Percentiles rank a stretch among this genome's conserved stretches.
These are phyloP conservation scores for Scelioninae gen. 1 DNA, from an alignment of 2,888 invertebrate genomes.

Conservation along the genomic window DNA sequence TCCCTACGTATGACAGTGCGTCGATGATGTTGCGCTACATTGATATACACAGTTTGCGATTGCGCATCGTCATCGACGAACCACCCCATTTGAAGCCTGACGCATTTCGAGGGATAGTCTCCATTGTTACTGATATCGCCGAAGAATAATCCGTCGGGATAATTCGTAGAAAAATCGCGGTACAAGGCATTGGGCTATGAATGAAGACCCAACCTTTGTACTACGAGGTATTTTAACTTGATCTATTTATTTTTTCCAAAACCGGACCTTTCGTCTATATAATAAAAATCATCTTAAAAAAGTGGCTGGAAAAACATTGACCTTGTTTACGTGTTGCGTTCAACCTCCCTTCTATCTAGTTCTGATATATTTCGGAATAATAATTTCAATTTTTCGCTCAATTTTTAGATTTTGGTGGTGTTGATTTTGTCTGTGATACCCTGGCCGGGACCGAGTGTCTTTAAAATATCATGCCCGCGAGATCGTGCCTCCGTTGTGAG, in stretches of 20 bases:
- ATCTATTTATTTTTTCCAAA: neutral
- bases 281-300: neutral
- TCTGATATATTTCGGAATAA: neutral
- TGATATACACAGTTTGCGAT: constrained; percentile 68
- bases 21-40: constrained; percentile 55
- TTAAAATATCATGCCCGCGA: constrained; percentile 94
- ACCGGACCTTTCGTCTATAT: neutral
- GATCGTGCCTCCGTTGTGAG: constrained; percentile 95
- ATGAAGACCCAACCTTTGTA: constrained; percentile 95
- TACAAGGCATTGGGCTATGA: constrained; percentile 87
- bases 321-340: constrained; percentile 57
- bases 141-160: constrained; percentile 44
- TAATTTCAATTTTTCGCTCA: neutral
- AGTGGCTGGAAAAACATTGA: neutral
- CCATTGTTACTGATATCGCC: constrained; percentile 54
- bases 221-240: constrained; percentile 87
- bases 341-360: neutral
- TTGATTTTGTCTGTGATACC: constrained; percentile 93
- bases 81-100: constrained; percentile 55
- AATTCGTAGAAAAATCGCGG: constrained; percentile 64
- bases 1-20: constrained; percentile 26
- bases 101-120: constrained; percentile 59
- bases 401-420: constrained; percentile 90
- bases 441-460: constrained; percentile 94
- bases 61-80: constrained; percentile 71